Evolutionary conservation across 2,888 invertebrate genomes (phyloP).

Genomic region (Buathra laborator): DNA sequence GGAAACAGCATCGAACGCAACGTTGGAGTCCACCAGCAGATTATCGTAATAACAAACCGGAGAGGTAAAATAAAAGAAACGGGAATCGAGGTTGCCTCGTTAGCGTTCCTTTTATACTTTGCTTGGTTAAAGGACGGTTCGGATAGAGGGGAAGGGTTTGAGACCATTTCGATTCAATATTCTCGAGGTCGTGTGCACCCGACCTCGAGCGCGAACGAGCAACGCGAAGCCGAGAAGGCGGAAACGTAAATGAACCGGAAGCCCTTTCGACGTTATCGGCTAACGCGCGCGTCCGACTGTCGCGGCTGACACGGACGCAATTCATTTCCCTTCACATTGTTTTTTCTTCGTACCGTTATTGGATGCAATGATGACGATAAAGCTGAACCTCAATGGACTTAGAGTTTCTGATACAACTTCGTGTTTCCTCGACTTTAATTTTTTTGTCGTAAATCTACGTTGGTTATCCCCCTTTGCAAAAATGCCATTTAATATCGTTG

Average conservation of each 20-base stretch:
- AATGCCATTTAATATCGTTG: background rate
- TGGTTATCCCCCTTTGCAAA: conserved; percentile 1
- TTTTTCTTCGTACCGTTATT: conserved; percentile 57
- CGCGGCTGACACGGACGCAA: conserved; percentile 50
- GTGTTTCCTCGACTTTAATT: background rate
- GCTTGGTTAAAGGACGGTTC: conserved; percentile 51
- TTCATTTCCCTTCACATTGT: conserved; percentile 58
- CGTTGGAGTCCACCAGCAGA: background rate
- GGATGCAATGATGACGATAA: conserved; percentile 70
- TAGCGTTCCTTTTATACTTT: conserved; percentile 59
- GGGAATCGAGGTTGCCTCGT: conserved; percentile 58
- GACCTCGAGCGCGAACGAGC: conserved; percentile 22
- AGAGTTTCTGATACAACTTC: background rate
- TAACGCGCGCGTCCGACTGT: background rate
- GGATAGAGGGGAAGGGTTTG: conserved; percentile 18
- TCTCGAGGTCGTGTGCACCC: conserved; percentile 49
- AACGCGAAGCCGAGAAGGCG: conserved; percentile 37
- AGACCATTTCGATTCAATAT: conserved; percentile 67
- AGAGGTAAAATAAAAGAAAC: conserved; percentile 37
- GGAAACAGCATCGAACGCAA: conserved; percentile 23
- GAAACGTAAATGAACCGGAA: conserved; percentile 72
- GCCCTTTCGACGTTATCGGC: conserved; percentile 69
- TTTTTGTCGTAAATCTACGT: conserved; percentile 12
- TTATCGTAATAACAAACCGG: conserved; percentile 62
- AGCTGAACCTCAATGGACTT: conserved; percentile 29